Evolutionary conservation across 1,140 invertebrate species (phyloP).

Genomic region (Trialeurodes vaporariorum): DNA sequence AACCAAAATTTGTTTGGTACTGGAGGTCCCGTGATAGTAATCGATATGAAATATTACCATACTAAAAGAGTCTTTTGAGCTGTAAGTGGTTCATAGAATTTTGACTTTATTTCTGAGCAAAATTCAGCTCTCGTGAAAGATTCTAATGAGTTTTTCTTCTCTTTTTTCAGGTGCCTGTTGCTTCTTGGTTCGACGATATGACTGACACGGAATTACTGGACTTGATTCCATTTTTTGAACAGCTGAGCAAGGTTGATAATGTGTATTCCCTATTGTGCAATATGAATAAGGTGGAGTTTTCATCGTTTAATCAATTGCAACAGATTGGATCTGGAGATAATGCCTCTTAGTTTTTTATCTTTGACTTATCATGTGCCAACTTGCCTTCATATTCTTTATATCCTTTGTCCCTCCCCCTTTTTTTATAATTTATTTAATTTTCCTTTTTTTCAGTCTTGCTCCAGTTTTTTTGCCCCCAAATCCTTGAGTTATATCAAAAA

Average conservation of each 20-base stretch:
- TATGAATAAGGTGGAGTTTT: constrained; percentile 43
- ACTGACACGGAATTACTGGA: constrained; percentile 88
- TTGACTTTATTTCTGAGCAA: too few species aligned
- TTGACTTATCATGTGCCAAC: not conserved
- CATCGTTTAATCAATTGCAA: not conserved
- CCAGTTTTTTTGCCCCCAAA: not conserved
- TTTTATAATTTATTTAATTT: constrained; percentile 1
- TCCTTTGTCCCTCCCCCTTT: not conserved
- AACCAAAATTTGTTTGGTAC: too few species aligned
- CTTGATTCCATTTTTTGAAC: constrained; percentile 91
- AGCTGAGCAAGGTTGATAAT: constrained; percentile 85
- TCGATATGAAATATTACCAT: too few species aligned
- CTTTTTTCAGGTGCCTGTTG: constrained; percentile 74
- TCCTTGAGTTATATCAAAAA: not conserved
- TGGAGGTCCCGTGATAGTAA: too few species aligned
- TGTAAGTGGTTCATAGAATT: too few species aligned
- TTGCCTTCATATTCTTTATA: not conserved
- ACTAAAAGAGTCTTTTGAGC: too few species aligned
- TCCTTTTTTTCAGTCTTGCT: not conserved
- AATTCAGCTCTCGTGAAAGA: too few species aligned
- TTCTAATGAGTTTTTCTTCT: constrained; percentile 8
- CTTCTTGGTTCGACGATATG: constrained; percentile 96
- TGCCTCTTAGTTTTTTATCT: not conserved
- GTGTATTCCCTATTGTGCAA: constrained; percentile 85
- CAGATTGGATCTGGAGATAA: not conserved